These are phyloP conservation scores for Drepana arcuata DNA, from an alignment of 1,140 invertebrate species.

Conservation along the genomic window DNA sequence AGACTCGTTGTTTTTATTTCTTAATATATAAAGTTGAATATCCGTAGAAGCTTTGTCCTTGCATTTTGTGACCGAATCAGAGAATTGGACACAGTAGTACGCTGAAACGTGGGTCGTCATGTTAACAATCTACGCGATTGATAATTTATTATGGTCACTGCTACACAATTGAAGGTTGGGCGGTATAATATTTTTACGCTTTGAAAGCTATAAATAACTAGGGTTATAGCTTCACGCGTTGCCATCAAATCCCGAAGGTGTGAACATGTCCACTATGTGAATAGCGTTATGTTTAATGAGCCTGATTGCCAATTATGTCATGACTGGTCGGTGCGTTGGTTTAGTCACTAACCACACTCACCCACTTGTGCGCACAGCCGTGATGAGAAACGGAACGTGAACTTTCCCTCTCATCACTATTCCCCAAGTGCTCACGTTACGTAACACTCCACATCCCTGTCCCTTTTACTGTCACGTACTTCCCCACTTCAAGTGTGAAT, in stretches of 20 bases:
- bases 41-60: conserved; percentile 4
- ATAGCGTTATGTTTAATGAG: conserved; percentile 36
- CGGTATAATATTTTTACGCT: neutral
- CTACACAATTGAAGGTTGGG: conserved; percentile 16
- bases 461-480: too few species aligned
- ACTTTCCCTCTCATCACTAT: conserved; percentile 64
- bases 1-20: conserved; percentile 9
- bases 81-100: conserved; percentile 14
- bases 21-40: conserved; percentile 8
- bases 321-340: conserved; percentile 57
- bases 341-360: conserved; percentile 56
- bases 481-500: conserved; percentile 9
- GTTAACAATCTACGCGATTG: conserved; percentile 18
- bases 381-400: conserved; percentile 46
- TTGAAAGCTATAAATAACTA: neutral
- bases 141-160: conserved; percentile 16
- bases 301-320: conserved; percentile 55
- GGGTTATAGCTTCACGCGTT: neutral
- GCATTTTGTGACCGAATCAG: conserved; percentile 9
- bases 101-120: conserved; percentile 10
- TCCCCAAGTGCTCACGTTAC: conserved; percentile 31
- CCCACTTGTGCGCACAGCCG: conserved; percentile 56
- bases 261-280: conserved; percentile 23
- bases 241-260: conserved; percentile 12
- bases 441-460: conserved; percentile 19